Base-by-base conservation (phyloP, 2,888 invertebrate genomes). In the Dinocampus coccinellae region DNA sequence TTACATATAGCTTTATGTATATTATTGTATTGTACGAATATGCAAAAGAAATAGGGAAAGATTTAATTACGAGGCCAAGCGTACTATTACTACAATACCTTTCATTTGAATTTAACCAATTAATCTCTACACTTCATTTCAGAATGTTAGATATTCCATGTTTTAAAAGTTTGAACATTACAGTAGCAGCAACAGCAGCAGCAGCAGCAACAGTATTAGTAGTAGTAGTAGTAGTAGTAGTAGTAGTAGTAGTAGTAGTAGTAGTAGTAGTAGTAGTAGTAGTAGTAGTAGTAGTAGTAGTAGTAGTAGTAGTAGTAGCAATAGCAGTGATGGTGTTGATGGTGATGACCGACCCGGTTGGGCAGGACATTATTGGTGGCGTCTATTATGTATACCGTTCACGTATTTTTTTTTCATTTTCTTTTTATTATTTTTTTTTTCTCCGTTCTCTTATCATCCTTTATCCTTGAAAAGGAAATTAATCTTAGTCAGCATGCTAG, bases 401-500 rank as follows among this genome's bases (percentile, higher is more conserved):
- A 47, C 16, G 20, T 16, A 16, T 16, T 47, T 47, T 16, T 39
- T n/a, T 47, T 47, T 16, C 16, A 47, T 47, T 47, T 7, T n/a
- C 2, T 47, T 47, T 47, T 22, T 68, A n/a, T 52, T 26, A 26
- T n/a, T 33, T 26, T 68, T 53, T 53, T 60, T 29, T 24, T 16
- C 47, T 10, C 58, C 13, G 39, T 39, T 34, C 29, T 34, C 29
- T 58, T 33, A 33, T 29, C 29, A 61, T 61, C 36, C 61, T 68
- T 61, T 68, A 68, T 61, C 61, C 60, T 47, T 24, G 29, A 58
- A n/a, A 42, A 53, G 36, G 24, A 61, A 34, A 68, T 68, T 68
- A 33, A 61, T 68, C 68, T 68, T 68, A 61, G 61, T 68, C 68
- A 68, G 68, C 68, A 26, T 60, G 61, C 36, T 57, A 66, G 36